phyloP scores from a whole-genome alignment of 2,113 vertebrate species.

The Atherinomorus stipes region DNA sequence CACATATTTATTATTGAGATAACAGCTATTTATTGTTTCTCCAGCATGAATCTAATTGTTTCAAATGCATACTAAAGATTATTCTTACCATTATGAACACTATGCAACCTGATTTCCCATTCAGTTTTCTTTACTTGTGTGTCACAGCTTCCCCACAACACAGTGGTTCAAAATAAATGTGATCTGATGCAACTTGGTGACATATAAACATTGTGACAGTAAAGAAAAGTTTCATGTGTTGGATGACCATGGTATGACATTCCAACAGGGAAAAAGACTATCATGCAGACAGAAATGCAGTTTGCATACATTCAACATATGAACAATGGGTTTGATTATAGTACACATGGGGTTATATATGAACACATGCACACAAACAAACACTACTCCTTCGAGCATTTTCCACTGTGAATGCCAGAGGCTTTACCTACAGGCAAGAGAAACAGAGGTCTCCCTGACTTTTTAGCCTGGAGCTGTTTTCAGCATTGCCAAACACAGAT shows the following conservation, averaged over 20 bases:
- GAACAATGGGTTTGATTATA: slow-evolving; percentile 31
- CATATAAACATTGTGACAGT: slow-evolving; percentile 14
- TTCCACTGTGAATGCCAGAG: slow-evolving; percentile 37
- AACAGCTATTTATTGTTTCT: no score
- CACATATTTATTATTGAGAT: no score
- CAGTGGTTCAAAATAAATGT: slow-evolving; percentile 19
- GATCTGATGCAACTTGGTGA: slow-evolving; percentile 19
- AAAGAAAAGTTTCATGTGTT: slow-evolving; percentile 6
- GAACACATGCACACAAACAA: neutral
- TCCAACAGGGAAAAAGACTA: slow-evolving; percentile 2
- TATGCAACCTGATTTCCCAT: no score
- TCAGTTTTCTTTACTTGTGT: no score
- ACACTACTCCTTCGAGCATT: slow-evolving; percentile 33
- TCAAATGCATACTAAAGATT: no score
- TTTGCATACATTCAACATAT: neutral
- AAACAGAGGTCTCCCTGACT: slow-evolving; percentile 38
- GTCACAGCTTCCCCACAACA: neutral
- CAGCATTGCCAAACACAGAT: slow-evolving; percentile 34
- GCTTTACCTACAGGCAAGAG: slow-evolving; percentile 58
- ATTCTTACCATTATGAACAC: no score
- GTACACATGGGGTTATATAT: slow-evolving; percentile 7
- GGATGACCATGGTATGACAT: slow-evolving; percentile 16
- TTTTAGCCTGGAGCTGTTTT: slow-evolving; percentile 57
- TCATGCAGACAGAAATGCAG: slow-evolving; percentile 2
- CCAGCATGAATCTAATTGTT: no score